Base-by-base conservation (phyloP, 2,113 vertebrate species). In the Hippocampus guttulatus region DNA sequence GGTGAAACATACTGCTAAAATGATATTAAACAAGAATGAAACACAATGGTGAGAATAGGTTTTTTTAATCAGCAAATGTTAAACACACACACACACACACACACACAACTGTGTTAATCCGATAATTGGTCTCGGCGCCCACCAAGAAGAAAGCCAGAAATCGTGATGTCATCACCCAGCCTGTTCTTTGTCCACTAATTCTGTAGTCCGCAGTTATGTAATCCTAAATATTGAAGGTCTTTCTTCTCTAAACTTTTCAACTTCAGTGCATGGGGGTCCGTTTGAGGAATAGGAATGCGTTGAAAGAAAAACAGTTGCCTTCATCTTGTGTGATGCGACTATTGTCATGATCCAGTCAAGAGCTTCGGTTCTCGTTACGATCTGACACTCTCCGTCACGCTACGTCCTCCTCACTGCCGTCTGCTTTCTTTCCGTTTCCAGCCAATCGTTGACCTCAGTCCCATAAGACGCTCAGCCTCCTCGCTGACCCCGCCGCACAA, bases 381-480 rank as follows among this genome's bases (percentile, higher is more conserved):
- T 27, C 38, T 43, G 20, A 27, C 7, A 14, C 45, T 38, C 33
- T 1, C 33, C 21, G 38, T 60, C 6, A 12, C 8, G 69, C 30
- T 51, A 2, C 57, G n/a, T 70, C 33, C 15, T 68, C 5, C 66
- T 68, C 30, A 67, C 45, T 3, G 38, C 21, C 64, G 0, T 70
- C 3, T 25, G 3, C 58, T 64, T 74, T 27, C 73, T 25, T 51
- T 69, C 57, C 62, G 21, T 67, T 68, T 61, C 57, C 89, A 99
- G 97, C 94, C 95, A 0, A 94, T 95, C 60, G 87, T 93, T 0
- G 95, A 96, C 68, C 88, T 93, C 43, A 98, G 96, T 78, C 96
- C 96, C 66, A 98, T 99, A 90, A 95, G 94, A 67, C 95, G 96
- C 9, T 99, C 97, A 0, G 91, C 95, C 5, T 98, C 97, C 83